These are phyloP conservation scores for Lutraria rhynchaena DNA, from an alignment of 1,140 invertebrate genomes.

Conservation along the genomic window DNA sequence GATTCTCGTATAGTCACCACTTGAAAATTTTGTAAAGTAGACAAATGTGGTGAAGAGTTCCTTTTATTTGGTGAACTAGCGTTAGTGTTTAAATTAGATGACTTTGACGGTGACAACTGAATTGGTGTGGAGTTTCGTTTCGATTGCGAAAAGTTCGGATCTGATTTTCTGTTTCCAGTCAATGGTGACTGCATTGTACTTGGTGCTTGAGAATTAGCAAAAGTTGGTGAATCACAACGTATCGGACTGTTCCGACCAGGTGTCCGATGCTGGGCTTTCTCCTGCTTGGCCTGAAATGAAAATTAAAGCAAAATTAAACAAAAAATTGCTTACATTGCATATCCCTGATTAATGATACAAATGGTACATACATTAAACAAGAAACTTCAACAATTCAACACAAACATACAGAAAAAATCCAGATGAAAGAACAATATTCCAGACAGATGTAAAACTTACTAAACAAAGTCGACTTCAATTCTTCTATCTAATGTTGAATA, in stretches of 20 bases:
- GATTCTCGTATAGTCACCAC: constrained; percentile 68
- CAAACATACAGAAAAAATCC: too few relatives aligned
- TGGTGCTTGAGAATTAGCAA: constrained; percentile 18
- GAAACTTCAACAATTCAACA: too few relatives aligned
- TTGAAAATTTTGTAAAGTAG: constrained; percentile 56
- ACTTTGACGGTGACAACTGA: constrained; percentile 46
- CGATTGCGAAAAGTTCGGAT: constrained; percentile 43
- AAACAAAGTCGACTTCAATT: too few relatives aligned
- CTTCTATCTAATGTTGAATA: too few relatives aligned
- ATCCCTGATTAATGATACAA: too few relatives aligned
- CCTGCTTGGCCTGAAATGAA: constrained; percentile 79
- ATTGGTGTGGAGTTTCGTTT: constrained; percentile 69
- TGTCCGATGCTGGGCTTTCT: constrained; percentile 71
- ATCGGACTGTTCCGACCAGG: constrained; percentile 59
- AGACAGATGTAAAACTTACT: too few relatives aligned
- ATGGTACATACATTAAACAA: too few relatives aligned
- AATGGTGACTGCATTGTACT: not conserved
- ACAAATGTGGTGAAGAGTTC: constrained; percentile 41
- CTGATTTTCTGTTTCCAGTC: constrained; percentile 30
- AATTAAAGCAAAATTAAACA: too few relatives aligned
- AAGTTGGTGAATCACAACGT: constrained; percentile 61
- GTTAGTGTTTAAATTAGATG: constrained; percentile 7
- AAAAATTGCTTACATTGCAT: too few relatives aligned
- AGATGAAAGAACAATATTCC: too few relatives aligned
- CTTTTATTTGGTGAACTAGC: constrained; percentile 34